Evolutionary conservation across 2,797 vertebrate genomes (phyloP), one percentile per base, ranked within the genome.

Genomic region (Microctenopoma steveboyesi): DNA sequence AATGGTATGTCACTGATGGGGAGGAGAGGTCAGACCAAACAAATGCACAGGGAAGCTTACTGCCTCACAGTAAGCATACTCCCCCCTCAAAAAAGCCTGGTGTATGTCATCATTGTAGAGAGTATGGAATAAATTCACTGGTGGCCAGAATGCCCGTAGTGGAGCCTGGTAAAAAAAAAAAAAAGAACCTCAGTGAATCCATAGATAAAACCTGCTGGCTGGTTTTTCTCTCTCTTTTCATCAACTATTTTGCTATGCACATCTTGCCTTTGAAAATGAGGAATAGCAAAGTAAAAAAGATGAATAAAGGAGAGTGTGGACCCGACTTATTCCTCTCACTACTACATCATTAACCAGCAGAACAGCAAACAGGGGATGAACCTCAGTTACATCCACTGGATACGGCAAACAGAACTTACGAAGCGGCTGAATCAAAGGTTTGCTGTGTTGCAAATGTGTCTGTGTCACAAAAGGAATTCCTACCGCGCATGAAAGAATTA

Each of bases 161-260:
- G 79, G 75, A 71, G 74, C 62, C 87, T 87, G 88, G 87, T 89
- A 86, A 80, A 71, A 81, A 69, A 61, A 42, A 63, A 33, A 60
- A 35, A 51, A 27, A 25, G 63, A 82, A 48, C 49, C 58, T 85
- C 48, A 51, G 76, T 76, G 78, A 85, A 89, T 89, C 89, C 92
- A 92, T 92, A 93, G 93, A 94, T 94, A 93, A 90, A 93, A 91
- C 86, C 80, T 90, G 87, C 88, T 90, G 82, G 88, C 86, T 92
- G 76, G 82, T 90, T 89, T 85, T 89, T 92, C 89, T 78, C 79
- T 88, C 84, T 84, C 72, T 80, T 91, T 91, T 92, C 86, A 90
- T 87, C 89, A 88, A 83, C 73, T 51, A 76, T 78, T 77, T 78
- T 79, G 74, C 81, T 84, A 83, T 84, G 85, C 69, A 87, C 84